A percentile compares a stretch with the other conserved stretches of the same genome.
These are phyloP conservation scores for Hylyphantes graminicola DNA, from an alignment of 1,140 invertebrate species.

Conservation along the genomic window DNA sequence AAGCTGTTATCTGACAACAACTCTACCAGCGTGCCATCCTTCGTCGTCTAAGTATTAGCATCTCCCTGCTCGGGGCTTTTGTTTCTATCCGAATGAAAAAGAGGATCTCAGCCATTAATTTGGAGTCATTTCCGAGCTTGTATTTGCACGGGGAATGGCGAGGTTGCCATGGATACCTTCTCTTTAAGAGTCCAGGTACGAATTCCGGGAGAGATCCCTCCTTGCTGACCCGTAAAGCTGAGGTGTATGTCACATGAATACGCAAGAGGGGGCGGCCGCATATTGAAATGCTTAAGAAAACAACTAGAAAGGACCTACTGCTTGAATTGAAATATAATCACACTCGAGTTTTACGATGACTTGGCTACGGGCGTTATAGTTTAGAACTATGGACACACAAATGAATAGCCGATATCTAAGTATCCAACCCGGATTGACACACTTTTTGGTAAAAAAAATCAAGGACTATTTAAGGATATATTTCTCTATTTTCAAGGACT, in stretches of 20 bases:
- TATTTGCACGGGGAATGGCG: constrained; percentile 57
- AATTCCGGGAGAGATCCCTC: neutral
- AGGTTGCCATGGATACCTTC: constrained; percentile 40
- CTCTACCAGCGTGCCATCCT: too few species aligned
- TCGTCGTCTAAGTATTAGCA: neutral
- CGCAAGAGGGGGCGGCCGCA: neutral
- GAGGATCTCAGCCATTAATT: constrained; percentile 57
- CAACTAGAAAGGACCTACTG: too few species aligned
- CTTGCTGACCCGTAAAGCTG: constrained; percentile 32
- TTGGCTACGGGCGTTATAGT: too few species aligned
- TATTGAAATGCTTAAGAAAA: neutral
- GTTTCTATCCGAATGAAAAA: constrained; percentile 49
- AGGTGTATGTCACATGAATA: constrained; percentile 42
- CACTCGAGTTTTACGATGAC: too few species aligned
- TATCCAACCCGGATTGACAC: too few species aligned
- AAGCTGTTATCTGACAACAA: too few species aligned
- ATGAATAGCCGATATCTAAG: too few species aligned
- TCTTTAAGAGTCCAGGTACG: constrained; percentile 52
- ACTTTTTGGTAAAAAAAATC: too few species aligned
- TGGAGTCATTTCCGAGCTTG: constrained; percentile 57
- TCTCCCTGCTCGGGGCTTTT: constrained; percentile 17
- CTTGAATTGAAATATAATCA: too few species aligned
- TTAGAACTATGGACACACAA: too few species aligned
- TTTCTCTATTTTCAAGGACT: too few species aligned
- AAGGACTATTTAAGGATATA: too few species aligned